Conservation (phyloP, 2,797 vertebrate genomes). For the Telmatherina bonti region DNA sequence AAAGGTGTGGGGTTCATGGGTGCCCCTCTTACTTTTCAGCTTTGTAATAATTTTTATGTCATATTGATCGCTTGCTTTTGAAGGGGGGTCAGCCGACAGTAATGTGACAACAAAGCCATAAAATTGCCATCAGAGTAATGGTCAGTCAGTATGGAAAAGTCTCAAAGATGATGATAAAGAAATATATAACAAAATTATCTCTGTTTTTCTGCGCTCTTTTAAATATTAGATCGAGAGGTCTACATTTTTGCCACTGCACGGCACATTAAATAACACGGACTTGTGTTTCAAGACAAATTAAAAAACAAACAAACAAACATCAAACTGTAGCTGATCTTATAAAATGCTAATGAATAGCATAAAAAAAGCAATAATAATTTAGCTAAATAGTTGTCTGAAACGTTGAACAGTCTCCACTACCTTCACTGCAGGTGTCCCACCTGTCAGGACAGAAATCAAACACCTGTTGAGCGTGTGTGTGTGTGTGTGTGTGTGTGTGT, state of each 20-base stretch:
- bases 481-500: too few relatives aligned
- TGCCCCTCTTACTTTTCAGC: constrained; percentile 77
- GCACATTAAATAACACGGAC: not conserved
- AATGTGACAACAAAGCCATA: constrained; percentile 74
- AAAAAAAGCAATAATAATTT: not conserved
- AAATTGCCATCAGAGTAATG: constrained; percentile 58
- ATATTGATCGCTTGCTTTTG: constrained; percentile 77
- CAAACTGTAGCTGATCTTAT: not conserved
- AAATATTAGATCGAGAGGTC: too few relatives aligned
- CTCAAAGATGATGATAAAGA: constrained; percentile 8
- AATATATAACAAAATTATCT: not conserved
- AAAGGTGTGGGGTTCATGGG: constrained; percentile 72
- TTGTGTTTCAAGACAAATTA: not conserved
- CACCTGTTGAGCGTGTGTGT: constrained; percentile 74
- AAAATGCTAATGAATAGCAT: not conserved
- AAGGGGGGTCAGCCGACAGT: constrained; percentile 64
- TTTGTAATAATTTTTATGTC: constrained; percentile 82
- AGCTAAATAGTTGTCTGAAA: not conserved
- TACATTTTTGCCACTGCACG: too few relatives aligned
- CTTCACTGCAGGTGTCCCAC: constrained; percentile 58
- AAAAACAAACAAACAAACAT: not conserved
- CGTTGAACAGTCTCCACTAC: not conserved
- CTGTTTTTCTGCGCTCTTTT: not conserved
- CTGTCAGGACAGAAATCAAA: constrained; percentile 70
- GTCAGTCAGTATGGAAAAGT: constrained; percentile 28